Evolutionary conservation across 2,797 vertebrate genomes (phyloP).

Genomic region (Phrynocephalus forsythii): DNA sequence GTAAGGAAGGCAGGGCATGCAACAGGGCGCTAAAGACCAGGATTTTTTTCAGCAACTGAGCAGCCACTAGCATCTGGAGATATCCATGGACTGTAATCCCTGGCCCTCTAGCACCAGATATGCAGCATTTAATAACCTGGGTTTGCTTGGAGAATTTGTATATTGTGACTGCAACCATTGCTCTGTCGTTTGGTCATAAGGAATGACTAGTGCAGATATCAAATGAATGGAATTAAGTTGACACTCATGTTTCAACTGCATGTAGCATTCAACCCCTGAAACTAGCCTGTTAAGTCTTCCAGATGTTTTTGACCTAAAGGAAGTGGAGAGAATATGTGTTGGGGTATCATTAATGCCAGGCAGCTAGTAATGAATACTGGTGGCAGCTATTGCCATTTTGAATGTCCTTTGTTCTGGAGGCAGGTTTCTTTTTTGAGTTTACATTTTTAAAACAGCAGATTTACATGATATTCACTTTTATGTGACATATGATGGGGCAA

Average conservation of each 20-base stretch:
- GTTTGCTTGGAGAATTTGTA: neutral
- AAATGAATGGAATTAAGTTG: neutral
- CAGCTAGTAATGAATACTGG: neutral
- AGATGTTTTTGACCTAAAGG: neutral
- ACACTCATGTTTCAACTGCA: neutral
- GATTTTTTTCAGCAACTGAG: neutral
- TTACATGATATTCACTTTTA: neutral
- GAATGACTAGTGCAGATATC: neutral
- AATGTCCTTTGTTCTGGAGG: neutral
- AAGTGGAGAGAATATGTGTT: too few relatives aligned
- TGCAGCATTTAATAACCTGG: neutral
- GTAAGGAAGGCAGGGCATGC: conserved; percentile 37
- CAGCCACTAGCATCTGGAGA: neutral
- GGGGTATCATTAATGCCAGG: neutral
- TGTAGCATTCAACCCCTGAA: too few relatives aligned
- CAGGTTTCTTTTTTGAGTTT: neutral
- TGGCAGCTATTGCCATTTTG: neutral
- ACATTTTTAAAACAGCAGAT: neutral
- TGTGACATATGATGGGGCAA: neutral
- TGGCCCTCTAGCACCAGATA: neutral
- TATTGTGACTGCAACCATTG: neutral
- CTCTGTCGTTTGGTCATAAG: neutral
- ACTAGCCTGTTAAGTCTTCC: neutral
- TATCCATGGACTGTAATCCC: neutral
- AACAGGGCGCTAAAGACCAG: conserved; percentile 30